Percentiles rank a stretch among this genome's conserved stretches.
Conservation (phyloP, 2,113 vertebrate genomes). For the Thalassoma bifasciatum region DNA sequence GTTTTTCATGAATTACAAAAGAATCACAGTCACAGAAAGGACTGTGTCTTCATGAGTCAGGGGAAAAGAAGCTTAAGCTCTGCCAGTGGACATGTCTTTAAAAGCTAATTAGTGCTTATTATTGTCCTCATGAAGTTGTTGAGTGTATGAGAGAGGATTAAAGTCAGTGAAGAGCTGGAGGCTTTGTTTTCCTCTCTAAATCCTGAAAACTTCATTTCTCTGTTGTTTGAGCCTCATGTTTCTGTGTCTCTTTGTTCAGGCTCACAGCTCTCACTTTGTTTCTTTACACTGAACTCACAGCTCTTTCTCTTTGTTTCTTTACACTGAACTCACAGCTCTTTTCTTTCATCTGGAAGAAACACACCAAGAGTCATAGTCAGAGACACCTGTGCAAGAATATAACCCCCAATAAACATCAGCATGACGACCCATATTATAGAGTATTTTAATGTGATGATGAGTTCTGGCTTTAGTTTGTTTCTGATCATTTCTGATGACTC, state of each 20-base stretch:
- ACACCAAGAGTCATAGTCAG: no score
- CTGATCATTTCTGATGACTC: no score
- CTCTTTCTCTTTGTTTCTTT: neutral
- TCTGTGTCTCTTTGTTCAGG: neutral
- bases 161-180: constrained; percentile 24
- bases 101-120: constrained; percentile 36
- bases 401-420: no score
- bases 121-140: constrained; percentile 42
- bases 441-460: no score
- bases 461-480: no score
- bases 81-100: neutral
- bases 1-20: neutral
- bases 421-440: no score
- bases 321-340: no score
- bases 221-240: neutral
- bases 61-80: constrained; percentile 1
- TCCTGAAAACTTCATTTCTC: constrained; percentile 17
- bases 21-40: constrained; percentile 2
- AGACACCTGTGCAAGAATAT: no score
- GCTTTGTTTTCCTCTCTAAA: constrained; percentile 34
- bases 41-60: constrained; percentile 30
- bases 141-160: constrained; percentile 20
- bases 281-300: no score
- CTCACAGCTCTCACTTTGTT: neutral
- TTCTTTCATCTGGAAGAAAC: no score